Base-by-base conservation (phyloP, 1,140 invertebrate genomes). In the Brachionus rubens region DNA sequence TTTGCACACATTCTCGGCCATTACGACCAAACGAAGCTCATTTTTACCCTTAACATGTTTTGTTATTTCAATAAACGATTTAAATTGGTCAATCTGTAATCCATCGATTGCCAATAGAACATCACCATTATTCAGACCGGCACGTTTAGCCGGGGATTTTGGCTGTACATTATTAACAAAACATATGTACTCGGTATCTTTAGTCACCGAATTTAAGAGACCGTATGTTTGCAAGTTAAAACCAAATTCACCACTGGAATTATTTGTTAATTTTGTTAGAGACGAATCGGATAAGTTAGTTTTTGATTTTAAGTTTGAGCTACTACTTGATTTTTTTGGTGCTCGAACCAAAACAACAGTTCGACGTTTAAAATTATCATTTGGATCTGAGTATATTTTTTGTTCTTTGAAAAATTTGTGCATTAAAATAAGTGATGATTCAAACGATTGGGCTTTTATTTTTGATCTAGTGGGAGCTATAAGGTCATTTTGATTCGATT, bases 341-440 rank as follows among this genome's bases (percentile, higher is more conserved):
- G 59, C 5, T 21, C 59, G 59, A 0, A 65, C 40, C 9, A 65
- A n/a, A 46, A 65, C 59, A 24, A 65, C 59, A 5, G 59, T 65
- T 16, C 59, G 33, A 24, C 59, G 59, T 14, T 65, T 65, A 16
- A n/a, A 65, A 43, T 46, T 41, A 24, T 65, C 59, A 14, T 65
- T 65, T 7, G 59, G 59, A 36, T 65, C 59, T 19, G 59, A 43
- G 36, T 65, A 65, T 16, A 65, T 65, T 26, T 65, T 65, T 65
- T 65, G 59, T 19, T 65, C 59, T 65, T 65, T 65, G 24, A 65
- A 65, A 65, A 65, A 65, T 65, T 43, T 65, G 19, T 65, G 59
- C 59, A 65, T 65, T 41, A 65, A 43, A 24, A 65, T 65, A 12
- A 65, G n/a, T 6, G 59, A 65, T 5, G 59, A 65, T 14, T 65